Evolutionary conservation across 23 tunicate genomes (phyloP).

Genomic region (Diplosoma virens): DNA sequence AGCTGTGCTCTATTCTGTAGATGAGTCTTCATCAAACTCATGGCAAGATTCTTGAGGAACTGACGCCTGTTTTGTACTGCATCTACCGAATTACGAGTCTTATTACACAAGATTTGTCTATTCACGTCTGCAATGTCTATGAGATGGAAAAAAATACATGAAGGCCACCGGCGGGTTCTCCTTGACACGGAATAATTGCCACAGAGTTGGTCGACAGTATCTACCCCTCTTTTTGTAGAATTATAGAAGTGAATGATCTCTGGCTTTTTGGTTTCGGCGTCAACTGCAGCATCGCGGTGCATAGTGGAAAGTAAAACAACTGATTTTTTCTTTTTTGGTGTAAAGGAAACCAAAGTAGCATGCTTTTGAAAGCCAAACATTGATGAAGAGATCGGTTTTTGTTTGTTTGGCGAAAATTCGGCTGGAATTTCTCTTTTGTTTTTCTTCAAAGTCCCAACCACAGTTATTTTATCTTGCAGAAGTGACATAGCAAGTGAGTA

Average conservation of each 20-base stretch:
- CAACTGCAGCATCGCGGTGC: slow-evolving; percentile 1
- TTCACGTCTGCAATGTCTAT: slow-evolving; percentile 20
- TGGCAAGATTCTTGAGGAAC: no score
- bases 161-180: slow-evolving; percentile 28
- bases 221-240: slow-evolving; percentile 27
- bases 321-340: slow-evolving; percentile 6
- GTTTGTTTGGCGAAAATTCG: slow-evolving; percentile 19
- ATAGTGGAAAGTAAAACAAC: slow-evolving; percentile 21
- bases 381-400: slow-evolving; percentile 9
- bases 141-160: slow-evolving; percentile 12
- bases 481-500: slow-evolving; percentile 14
- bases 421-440: slow-evolving; percentile 12
- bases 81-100: no score
- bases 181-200: no score
- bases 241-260: slow-evolving; percentile 11
- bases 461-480: not conserved
- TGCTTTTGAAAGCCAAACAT: slow-evolving; percentile 17
- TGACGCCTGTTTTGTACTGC: no score
- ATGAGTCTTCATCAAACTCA: no score
- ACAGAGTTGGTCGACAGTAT: slow-evolving; percentile 19
- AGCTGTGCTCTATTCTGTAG: slow-evolving; percentile 9
- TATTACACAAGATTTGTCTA: not conserved
- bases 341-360: slow-evolving; percentile 16
- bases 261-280: slow-evolving; percentile 23
- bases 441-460: not conserved